A percentile compares a stretch with the other conserved stretches of the same genome.
Conservation (phyloP, 2,797 vertebrate genomes). For the Podarcis siculus region DNA sequence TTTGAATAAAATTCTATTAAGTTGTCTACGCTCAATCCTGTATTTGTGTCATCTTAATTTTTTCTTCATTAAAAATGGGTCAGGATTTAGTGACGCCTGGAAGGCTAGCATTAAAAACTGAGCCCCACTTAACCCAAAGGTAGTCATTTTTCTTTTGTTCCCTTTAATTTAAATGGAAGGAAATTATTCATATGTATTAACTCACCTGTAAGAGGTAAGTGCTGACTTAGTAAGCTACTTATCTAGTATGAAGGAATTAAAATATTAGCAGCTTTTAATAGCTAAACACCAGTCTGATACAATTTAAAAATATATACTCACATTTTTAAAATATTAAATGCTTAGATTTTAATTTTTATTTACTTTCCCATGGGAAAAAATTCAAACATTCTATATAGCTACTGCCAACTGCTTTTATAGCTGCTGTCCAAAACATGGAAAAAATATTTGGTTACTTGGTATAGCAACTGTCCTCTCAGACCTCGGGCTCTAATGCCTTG, state of each 20-base stretch:
- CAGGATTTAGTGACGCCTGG: not conserved
- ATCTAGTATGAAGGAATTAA: not conserved
- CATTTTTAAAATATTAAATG: too few species aligned
- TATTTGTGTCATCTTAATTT: not conserved
- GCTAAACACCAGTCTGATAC: not conserved
- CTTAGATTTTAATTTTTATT: too few species aligned
- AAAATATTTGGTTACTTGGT: not conserved
- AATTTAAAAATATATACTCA: not conserved
- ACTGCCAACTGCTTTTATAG: not conserved
- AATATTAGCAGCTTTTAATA: too few species aligned
- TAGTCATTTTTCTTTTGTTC: not conserved
- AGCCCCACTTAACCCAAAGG: not conserved
- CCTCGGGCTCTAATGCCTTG: too few species aligned
- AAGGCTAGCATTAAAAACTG: not conserved
- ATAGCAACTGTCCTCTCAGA: not conserved
- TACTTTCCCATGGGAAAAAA: too few species aligned
- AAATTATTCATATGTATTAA: not conserved
- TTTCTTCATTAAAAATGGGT: not conserved
- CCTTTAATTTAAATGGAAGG: not conserved
- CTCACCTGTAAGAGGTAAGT: not conserved
- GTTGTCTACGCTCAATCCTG: slow-evolving; percentile 48
- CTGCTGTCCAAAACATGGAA: not conserved
- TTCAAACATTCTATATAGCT: not conserved
- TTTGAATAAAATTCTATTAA: slow-evolving; percentile 66
- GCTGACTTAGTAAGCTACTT: not conserved